Evolutionary conservation across 2,888 invertebrate species (phyloP), one percentile per base, ranked within the genome.

Genomic region (Orchesellides sinensis): DNA sequence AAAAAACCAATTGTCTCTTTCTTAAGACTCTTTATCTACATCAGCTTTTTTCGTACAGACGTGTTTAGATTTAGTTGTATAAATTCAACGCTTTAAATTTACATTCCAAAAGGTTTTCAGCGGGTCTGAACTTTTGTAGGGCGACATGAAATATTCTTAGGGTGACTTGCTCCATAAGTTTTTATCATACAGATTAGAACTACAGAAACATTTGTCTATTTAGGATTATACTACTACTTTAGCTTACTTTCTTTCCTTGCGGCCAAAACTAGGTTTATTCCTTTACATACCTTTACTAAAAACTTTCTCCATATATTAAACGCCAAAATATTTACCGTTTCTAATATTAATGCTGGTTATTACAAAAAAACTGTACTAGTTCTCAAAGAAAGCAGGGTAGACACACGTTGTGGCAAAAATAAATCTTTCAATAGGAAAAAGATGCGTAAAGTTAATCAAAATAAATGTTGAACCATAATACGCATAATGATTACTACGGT

Each of bases 111-210:
- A 69, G 68, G 81, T 59, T 81, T 74, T 81, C 81, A 81, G 81
- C 81, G 10, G 81, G 81, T 81, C 81, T 81, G 81, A 74, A 81
- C 81, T 81, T 81, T 70, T 35, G 4, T 21, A 5, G 32, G n/a
- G 61, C 6, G n/a, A 32, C n/a, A n/a, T n/a, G 10, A 32, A 32
- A 32, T 8, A 40, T 40, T 14, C 40, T 40, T 32, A 10, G 2
- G n/a, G 10, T 40, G 40, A n/a, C 40, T 40, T 40, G 10, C 40
- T 40, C 10, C 40, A 8, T 40, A 40, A n/a, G n/a, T n/a, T n/a
- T n/a, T 40, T 2, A 40, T 40, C 14, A 32, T 32, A 10, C 10
- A 10, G 2, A 40, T 40, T 2, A 40, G 1, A 1, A 40, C 10
- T 5, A 40, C n/a, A n/a, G n/a, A 40, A 5, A 8, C n/a, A 40